A percentile compares a stretch with the other conserved stretches of the same genome.
These are phyloP conservation scores for Cecidostiba fungosa DNA, from an alignment of 2,888 invertebrate genomes.

Conservation along the genomic window DNA sequence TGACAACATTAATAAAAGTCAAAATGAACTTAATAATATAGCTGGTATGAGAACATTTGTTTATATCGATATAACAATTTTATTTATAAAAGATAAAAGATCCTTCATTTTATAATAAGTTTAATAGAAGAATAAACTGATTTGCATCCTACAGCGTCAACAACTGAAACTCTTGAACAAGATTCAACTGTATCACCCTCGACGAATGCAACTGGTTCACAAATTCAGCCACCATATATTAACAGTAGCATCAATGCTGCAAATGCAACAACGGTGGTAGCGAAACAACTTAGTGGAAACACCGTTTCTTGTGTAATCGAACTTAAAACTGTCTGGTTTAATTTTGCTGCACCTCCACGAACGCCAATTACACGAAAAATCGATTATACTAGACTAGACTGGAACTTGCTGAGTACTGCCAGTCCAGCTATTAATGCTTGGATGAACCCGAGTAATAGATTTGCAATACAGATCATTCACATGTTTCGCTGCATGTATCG, in stretches of 20 bases:
- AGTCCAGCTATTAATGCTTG: conserved; percentile 98
- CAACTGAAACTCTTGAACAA: conserved; percentile 68
- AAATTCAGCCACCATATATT: neutral
- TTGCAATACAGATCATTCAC: conserved; percentile 91
- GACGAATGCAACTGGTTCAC: conserved; percentile 75
- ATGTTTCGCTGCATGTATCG: conserved; percentile 90
- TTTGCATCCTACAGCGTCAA: conserved; percentile 58
- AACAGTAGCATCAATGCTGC: conserved; percentile 63
- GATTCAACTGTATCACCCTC: conserved; percentile 62
- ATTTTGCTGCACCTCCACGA: conserved; percentile 97
- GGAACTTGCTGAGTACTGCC: conserved; percentile 97
- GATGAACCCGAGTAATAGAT: conserved; percentile 97
- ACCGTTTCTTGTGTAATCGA: conserved; percentile 94
- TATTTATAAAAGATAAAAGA: too few species aligned
- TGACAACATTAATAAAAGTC: conserved; percentile 77
- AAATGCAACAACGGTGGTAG: conserved; percentile 72
- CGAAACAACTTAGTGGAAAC: conserved; percentile 86
- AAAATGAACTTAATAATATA: conserved; percentile 77
- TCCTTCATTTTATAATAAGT: neutral
- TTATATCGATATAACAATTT: neutral
- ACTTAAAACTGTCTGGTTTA: conserved; percentile 96
- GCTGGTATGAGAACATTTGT: conserved; percentile 66
- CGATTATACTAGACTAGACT: conserved; percentile 96
- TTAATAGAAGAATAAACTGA: neutral
- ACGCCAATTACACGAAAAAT: conserved; percentile 97